These are phyloP conservation scores for Caenorhabditis tropicalis DNA, from an alignment of 1,140 invertebrate genomes.

Conservation along the genomic window DNA sequence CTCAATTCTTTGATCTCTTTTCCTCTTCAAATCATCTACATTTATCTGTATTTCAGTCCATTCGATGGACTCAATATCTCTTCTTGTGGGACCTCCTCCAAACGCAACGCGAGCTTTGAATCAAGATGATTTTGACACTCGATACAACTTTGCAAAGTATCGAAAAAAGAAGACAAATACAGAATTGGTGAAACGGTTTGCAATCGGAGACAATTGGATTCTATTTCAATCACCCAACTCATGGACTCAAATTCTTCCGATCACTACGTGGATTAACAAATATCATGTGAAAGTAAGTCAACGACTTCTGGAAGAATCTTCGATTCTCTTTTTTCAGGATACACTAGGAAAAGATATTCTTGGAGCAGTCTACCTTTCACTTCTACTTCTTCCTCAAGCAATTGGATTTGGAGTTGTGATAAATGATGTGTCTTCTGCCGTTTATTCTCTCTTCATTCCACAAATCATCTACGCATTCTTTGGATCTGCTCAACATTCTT, in stretches of 20 bases:
- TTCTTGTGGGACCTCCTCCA: neutral
- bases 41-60: neutral
- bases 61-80: conserved; percentile 15
- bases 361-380: conserved; percentile 2
- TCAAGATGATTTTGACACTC: conserved; percentile 20
- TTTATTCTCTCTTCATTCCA: conserved; percentile 21
- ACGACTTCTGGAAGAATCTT: neutral
- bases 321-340: neutral
- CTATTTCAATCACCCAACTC: neutral
- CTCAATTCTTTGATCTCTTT: neutral
- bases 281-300: conserved; percentile 22
- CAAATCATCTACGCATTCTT: conserved; percentile 32
- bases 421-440: conserved; percentile 5
- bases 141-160: conserved; percentile 33
- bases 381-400: conserved; percentile 10
- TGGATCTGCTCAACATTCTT: conserved; percentile 12
- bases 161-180: conserved; percentile 28
- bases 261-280: conserved; percentile 9
- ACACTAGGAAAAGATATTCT: conserved; percentile 2
- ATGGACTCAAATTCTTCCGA: conserved; percentile 19
- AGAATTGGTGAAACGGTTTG: neutral
- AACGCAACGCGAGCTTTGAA: neutral
- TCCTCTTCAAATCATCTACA: neutral
- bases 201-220: conserved; percentile 12
- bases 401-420: conserved; percentile 28